phyloP scores from a whole-genome alignment of 2,888 invertebrate genomes.

The Stenurella melanura region DNA sequence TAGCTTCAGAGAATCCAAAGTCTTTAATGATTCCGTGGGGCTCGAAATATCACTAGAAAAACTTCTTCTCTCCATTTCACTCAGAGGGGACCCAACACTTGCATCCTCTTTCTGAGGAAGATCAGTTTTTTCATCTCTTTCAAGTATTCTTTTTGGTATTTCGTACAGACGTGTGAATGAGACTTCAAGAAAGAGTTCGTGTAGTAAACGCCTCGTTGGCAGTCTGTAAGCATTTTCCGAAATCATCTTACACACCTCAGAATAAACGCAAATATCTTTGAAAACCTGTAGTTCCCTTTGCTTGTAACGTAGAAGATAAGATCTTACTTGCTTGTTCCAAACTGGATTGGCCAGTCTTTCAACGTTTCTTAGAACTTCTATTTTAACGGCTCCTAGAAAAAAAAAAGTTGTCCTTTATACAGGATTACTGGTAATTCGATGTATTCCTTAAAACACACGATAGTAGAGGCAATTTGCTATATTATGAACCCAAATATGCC shows the following conservation, averaged over 20 bases:
- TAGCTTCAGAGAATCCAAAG: constrained; percentile 73
- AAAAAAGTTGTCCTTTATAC: constrained; percentile 4
- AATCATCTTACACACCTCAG: constrained; percentile 89
- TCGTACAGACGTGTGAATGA: constrained; percentile 80
- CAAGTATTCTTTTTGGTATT: constrained; percentile 65
- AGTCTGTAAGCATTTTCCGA: constrained; percentile 88
- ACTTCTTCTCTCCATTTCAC: constrained; percentile 45
- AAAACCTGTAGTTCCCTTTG: constrained; percentile 84
- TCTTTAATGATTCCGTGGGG: constrained; percentile 65
- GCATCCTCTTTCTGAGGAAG: constrained; percentile 7
- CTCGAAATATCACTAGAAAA: constrained; percentile 56
- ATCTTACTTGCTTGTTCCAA: constrained; percentile 86
- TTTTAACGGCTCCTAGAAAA: constrained; percentile 59
- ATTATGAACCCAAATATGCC: too few relatives aligned
- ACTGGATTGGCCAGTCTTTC: constrained; percentile 87
- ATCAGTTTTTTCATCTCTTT: constrained; percentile 11
- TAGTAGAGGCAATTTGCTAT: too few relatives aligned
- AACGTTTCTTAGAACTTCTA: constrained; percentile 82
- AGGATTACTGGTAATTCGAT: too few relatives aligned
- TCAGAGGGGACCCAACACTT: constrained; percentile 38
- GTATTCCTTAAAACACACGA: too few relatives aligned
- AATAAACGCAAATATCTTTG: constrained; percentile 93
- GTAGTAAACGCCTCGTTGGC: constrained; percentile 89
- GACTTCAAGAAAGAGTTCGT: constrained; percentile 94
- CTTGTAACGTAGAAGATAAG: constrained; percentile 84